Conservation (phyloP, 2,888 invertebrate genomes). For the Schizotus pectinicornis region DNA sequence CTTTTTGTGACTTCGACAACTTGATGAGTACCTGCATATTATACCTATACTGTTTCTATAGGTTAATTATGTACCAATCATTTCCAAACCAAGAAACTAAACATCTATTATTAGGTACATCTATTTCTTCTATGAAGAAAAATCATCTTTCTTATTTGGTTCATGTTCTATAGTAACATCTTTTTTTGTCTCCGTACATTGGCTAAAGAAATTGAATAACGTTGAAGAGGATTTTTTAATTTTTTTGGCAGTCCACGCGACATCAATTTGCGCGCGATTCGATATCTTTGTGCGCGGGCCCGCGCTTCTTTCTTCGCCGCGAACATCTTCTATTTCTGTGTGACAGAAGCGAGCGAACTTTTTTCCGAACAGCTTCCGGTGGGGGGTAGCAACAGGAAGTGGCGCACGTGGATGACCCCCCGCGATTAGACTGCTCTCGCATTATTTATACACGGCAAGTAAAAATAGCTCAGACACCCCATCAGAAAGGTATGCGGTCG, state of each 20-base stretch:
- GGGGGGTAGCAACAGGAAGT: conserved; percentile 31
- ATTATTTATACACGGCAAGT: conserved; percentile 21
- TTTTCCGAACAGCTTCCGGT: conserved; percentile 28
- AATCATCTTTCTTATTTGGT: not conserved
- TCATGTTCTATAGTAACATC: not conserved
- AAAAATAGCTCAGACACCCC: conserved; percentile 32
- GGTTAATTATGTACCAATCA: too few relatives aligned
- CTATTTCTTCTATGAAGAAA: not conserved
- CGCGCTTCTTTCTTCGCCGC: not conserved
- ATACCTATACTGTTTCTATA: too few relatives aligned
- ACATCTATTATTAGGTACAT: not conserved
- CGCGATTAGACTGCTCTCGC: conserved; percentile 19
- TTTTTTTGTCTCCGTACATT: not conserved
- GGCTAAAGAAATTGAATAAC: not conserved
- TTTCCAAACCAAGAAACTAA: not conserved
- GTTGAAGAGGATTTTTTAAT: not conserved
- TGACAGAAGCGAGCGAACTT: conserved; percentile 19
- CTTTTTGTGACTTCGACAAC: too few relatives aligned
- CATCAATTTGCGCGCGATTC: too few relatives aligned
- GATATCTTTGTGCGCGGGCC: too few relatives aligned
- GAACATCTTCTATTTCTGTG: conserved; percentile 24
- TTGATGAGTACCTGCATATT: too few relatives aligned
- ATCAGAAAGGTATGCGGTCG: conserved; percentile 29
- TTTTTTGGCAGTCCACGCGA: too few relatives aligned
- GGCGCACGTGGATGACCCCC: conserved; percentile 34